These are phyloP conservation scores for Aporophyla lueneburgensis DNA, from an alignment of 2,888 invertebrate species.

Conservation along the genomic window DNA sequence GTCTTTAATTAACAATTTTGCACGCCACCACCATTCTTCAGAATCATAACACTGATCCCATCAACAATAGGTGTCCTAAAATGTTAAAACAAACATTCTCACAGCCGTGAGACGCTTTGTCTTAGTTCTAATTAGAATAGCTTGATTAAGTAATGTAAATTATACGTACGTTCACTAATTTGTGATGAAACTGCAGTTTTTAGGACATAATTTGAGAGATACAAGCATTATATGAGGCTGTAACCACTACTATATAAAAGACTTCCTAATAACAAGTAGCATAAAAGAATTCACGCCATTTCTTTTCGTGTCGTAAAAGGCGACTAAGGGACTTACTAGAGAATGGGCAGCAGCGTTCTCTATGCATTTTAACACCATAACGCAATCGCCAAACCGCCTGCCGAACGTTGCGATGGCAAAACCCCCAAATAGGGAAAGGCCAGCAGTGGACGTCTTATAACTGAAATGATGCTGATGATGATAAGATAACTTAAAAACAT, in stretches of 20 bases:
- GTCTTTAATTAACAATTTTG: slow-evolving; percentile 35
- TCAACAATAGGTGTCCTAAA: slow-evolving; percentile 56
- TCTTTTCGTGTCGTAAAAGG: too few relatives aligned
- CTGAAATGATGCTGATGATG: too few relatives aligned
- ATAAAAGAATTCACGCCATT: neutral
- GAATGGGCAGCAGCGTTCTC: too few relatives aligned
- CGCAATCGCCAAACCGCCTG: too few relatives aligned
- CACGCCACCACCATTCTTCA: slow-evolving; percentile 19
- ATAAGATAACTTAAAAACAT: neutral
- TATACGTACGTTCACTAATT: slow-evolving; percentile 38
- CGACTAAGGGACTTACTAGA: too few relatives aligned
- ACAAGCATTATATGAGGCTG: neutral
- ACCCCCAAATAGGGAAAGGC: too few relatives aligned
- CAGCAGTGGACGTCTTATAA: too few relatives aligned
- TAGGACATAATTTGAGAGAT: slow-evolving; percentile 1
- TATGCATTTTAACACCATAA: too few relatives aligned
- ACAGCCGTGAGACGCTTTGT: slow-evolving; percentile 63
- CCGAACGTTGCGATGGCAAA: too few relatives aligned
- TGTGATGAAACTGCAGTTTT: slow-evolving; percentile 45
- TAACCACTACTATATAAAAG: neutral
- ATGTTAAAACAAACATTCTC: slow-evolving; percentile 55
- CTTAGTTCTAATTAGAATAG: slow-evolving; percentile 55
- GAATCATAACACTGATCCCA: slow-evolving; percentile 49
- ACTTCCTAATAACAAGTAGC: neutral
- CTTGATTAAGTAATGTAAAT: slow-evolving; percentile 56